Evolutionary conservation across 2,888 invertebrate genomes (phyloP).

Genomic region (Venusia cambrica): DNA sequence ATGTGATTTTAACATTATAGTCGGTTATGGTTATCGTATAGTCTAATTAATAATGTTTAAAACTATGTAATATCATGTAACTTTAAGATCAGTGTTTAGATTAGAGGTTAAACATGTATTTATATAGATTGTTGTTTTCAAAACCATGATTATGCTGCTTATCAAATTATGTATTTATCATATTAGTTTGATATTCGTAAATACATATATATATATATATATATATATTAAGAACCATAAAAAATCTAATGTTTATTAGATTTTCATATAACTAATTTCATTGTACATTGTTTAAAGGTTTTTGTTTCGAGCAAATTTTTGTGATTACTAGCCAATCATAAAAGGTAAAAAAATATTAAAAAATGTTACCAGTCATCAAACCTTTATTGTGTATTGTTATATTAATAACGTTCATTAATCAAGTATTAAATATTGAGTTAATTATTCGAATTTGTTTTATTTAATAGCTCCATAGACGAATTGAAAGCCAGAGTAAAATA

Average conservation of each 20-base stretch:
- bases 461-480: no score
- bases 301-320: no score
- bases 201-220: no score
- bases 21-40: slow-evolving; percentile 71
- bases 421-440: slow-evolving; percentile 77
- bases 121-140: slow-evolving; percentile 52
- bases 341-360: slow-evolving; percentile 31
- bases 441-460: slow-evolving; percentile 29
- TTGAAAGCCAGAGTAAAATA: no score
- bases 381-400: slow-evolving; percentile 68
- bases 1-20: slow-evolving; percentile 79
- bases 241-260: no score
- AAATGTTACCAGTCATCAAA: slow-evolving; percentile 68
- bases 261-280: no score
- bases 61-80: slow-evolving; percentile 68
- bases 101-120: slow-evolving; percentile 63
- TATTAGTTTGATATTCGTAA: no score
- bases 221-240: no score
- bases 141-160: slow-evolving; percentile 10
- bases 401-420: slow-evolving; percentile 72
- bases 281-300: no score
- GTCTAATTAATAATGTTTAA: slow-evolving; percentile 62
- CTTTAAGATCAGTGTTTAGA: slow-evolving; percentile 71
- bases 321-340: no score
- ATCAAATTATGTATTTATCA: slow-evolving; percentile 1